Evolutionary conservation across 2,888 invertebrate species (phyloP).

Genomic region (Anoncus sp.): DNA sequence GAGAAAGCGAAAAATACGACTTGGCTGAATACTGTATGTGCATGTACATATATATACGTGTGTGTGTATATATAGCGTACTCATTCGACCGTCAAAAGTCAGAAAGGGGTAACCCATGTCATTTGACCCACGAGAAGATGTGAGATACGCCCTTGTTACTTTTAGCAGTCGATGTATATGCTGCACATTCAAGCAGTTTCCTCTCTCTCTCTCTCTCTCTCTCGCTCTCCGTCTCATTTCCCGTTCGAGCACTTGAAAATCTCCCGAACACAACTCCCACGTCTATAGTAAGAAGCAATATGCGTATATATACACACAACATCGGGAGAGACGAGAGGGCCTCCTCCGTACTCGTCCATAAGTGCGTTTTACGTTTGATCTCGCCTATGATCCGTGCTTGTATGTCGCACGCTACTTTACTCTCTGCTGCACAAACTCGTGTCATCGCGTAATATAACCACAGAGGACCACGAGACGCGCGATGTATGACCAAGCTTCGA

Average conservation of each 20-base stretch:
- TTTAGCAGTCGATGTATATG: conserved; percentile 7
- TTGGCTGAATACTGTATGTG: conserved; percentile 7
- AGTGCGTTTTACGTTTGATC: conserved; percentile 59
- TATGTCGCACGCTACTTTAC: conserved; percentile 8
- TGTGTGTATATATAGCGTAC: not conserved
- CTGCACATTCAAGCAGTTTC: conserved; percentile 1
- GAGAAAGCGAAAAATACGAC: conserved; percentile 2
- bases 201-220: not conserved
- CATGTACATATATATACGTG: not conserved
- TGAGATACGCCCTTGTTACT: not conserved
- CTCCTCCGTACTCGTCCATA: conserved; percentile 18
- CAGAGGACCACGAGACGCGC: conserved; percentile 20
- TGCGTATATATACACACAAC: not conserved
- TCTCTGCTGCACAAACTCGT: not conserved
- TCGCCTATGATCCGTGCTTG: conserved; percentile 46
- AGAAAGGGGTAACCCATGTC: not conserved
- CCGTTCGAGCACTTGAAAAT: conserved; percentile 29
- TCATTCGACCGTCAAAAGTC: not conserved
- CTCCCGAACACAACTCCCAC: conserved; percentile 40
- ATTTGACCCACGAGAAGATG: not conserved
- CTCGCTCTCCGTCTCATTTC: conserved; percentile 18
- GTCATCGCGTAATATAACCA: conserved; percentile 41
- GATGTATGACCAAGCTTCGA: conserved; percentile 36
- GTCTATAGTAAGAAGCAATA: conserved; percentile 6
- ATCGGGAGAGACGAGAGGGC: conserved; percentile 5